phyloP scores from a whole-genome alignment of 2,113 vertebrate species.

The Leuciscus idus region DNA sequence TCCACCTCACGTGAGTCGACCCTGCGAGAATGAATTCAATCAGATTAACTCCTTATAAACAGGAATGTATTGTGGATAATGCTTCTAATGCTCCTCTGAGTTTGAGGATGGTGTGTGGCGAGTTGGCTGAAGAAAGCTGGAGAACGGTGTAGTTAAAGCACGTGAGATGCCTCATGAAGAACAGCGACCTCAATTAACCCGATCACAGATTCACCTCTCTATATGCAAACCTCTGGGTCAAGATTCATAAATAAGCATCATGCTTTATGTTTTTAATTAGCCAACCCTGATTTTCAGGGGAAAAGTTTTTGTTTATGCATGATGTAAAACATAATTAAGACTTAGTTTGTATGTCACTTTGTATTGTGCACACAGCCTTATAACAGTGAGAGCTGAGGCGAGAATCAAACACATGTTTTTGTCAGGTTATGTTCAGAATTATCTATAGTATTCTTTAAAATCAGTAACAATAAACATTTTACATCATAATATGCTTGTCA shows the following conservation, averaged over 20 bases:
- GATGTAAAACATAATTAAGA: neutral
- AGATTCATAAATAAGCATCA: neutral
- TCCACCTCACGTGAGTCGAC: neutral
- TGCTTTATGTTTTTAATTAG: neutral
- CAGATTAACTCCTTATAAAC: conserved; percentile 20
- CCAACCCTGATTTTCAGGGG: neutral
- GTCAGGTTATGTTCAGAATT: neutral
- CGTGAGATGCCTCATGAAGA: neutral
- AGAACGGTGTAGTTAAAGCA: neutral
- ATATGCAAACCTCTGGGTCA: neutral
- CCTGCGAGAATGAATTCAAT: neutral
- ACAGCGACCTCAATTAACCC: neutral
- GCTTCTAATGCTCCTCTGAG: neutral
- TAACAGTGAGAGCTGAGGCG: neutral
- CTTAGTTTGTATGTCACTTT: neutral
- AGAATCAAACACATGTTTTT: neutral
- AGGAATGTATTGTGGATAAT: neutral
- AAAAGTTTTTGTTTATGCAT: neutral
- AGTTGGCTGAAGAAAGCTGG: neutral
- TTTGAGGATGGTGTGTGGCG: neutral
- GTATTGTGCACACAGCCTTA: neutral
- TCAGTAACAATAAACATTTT: neutral
- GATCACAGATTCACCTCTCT: conserved; percentile 3
- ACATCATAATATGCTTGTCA: too few relatives aligned
- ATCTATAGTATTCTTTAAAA: neutral